phyloP scores from a whole-genome alignment of 2,888 invertebrate species.

The Dioctria linearis region DNA sequence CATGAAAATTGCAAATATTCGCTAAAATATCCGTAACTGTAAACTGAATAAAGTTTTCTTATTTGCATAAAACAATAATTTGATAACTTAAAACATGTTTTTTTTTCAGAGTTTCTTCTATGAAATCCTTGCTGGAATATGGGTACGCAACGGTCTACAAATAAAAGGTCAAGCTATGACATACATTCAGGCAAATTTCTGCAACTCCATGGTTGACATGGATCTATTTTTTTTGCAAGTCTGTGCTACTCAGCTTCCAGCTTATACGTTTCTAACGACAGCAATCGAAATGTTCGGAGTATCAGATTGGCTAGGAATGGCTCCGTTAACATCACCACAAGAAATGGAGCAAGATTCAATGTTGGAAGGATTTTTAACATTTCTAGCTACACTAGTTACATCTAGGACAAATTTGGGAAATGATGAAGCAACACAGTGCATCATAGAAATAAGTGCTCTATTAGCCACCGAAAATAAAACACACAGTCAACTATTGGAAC shows the following conservation, averaged over 20 bases:
- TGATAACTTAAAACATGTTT: background rate
- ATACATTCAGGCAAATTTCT: conserved; percentile 98
- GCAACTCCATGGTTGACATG: conserved; percentile 98
- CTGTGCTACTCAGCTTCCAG: conserved; percentile 89
- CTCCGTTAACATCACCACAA: conserved; percentile 78
- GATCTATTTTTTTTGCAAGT: conserved; percentile 96
- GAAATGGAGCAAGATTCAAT: conserved; percentile 91
- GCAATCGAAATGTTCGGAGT: conserved; percentile 94
- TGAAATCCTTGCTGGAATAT: conserved; percentile 94
- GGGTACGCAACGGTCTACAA: conserved; percentile 97
- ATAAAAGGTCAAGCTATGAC: conserved; percentile 99
- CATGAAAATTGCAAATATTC: too few relatives aligned
- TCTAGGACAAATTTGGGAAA: conserved; percentile 86
- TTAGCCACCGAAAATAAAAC: conserved; percentile 96
- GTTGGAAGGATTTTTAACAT: conserved; percentile 93
- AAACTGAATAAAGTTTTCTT: too few relatives aligned
- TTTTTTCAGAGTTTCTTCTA: conserved; percentile 89
- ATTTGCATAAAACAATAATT: too few relatives aligned
- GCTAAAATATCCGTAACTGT: too few relatives aligned
- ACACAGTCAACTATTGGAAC: conserved; percentile 94
- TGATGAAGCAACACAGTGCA: conserved; percentile 78
- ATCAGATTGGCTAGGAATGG: conserved; percentile 87
- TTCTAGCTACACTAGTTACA: conserved; percentile 89
- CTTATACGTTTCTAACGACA: conserved; percentile 88
- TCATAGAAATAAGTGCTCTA: conserved; percentile 93